These are phyloP conservation scores for Eubasilissa regina DNA, from an alignment of 1,140 invertebrate genomes.

Conservation along the genomic window DNA sequence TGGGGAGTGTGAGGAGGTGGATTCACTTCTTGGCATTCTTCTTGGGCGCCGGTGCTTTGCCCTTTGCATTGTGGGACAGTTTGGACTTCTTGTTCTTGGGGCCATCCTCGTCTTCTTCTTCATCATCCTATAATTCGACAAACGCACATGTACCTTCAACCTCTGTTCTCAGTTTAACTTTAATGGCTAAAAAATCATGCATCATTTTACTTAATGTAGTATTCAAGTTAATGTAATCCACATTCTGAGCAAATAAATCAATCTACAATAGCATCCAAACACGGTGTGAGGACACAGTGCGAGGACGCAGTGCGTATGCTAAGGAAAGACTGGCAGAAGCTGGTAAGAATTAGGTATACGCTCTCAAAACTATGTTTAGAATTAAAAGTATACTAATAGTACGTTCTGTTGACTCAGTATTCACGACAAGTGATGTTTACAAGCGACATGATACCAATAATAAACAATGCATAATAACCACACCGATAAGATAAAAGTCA, in stretches of 20 bases:
- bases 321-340: background rate
- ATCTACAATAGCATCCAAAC: too few relatives aligned
- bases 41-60: conserved; percentile 63
- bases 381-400: background rate
- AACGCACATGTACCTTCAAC: background rate
- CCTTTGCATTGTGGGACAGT: conserved; percentile 74
- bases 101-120: conserved; percentile 78
- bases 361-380: conserved; percentile 4
- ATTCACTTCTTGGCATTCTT: conserved; percentile 73
- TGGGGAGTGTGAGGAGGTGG: conserved; percentile 37
- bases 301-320: too few relatives aligned
- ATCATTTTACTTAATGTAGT: too few relatives aligned
- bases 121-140: conserved; percentile 60
- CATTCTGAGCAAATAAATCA: too few relatives aligned
- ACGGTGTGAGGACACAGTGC: too few relatives aligned
- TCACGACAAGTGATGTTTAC: background rate
- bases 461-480: background rate
- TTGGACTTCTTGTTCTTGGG: conserved; percentile 79
- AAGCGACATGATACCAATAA: background rate
- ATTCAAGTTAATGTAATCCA: too few relatives aligned
- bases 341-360: background rate
- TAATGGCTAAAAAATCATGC: too few relatives aligned
- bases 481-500: background rate
- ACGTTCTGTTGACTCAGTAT: background rate
- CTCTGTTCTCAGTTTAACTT: too few relatives aligned